Percentiles rank a stretch among this genome's conserved stretches.
These are phyloP conservation scores for Triplophysa siluroides DNA, from an alignment of 2,113 vertebrate species.

Conservation along the genomic window DNA sequence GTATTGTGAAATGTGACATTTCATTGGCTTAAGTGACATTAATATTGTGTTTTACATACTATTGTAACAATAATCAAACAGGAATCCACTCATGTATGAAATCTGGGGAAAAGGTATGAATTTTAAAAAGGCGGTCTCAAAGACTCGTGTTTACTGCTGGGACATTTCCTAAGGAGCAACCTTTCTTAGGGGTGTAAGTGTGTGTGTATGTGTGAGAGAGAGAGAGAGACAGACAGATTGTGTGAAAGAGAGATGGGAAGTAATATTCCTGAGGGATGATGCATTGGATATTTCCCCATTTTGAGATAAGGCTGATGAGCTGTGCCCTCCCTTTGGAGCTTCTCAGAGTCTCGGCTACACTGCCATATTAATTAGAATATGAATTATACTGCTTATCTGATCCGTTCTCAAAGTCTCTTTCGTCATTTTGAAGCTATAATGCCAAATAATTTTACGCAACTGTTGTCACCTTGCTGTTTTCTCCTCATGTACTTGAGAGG, in stretches of 20 bases:
- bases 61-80: background rate
- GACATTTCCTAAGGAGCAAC: background rate
- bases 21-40: too few relatives aligned
- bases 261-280: slow-evolving; percentile 50
- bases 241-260: background rate
- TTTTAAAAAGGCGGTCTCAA: background rate
- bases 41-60: background rate
- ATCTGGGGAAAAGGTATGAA: background rate
- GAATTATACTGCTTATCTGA: slow-evolving; percentile 73
- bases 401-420: slow-evolving; percentile 50
- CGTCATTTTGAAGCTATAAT: slow-evolving; percentile 43
- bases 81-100: background rate
- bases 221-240: background rate
- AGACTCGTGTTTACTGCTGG: background rate
- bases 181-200: background rate
- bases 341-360: slow-evolving; percentile 63
- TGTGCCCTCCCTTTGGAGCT: slow-evolving; percentile 64
- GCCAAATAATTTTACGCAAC: slow-evolving; percentile 39
- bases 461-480: slow-evolving; percentile 43
- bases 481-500: background rate
- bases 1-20: background rate
- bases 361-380: slow-evolving; percentile 76
- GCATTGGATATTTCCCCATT: slow-evolving; percentile 59
- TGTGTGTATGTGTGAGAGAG: background rate
- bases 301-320: slow-evolving; percentile 66